Percentiles rank a stretch among this genome's conserved stretches.
Conservation (phyloP, 2,888 invertebrate genomes). For the Drosophila antonietae region DNA sequence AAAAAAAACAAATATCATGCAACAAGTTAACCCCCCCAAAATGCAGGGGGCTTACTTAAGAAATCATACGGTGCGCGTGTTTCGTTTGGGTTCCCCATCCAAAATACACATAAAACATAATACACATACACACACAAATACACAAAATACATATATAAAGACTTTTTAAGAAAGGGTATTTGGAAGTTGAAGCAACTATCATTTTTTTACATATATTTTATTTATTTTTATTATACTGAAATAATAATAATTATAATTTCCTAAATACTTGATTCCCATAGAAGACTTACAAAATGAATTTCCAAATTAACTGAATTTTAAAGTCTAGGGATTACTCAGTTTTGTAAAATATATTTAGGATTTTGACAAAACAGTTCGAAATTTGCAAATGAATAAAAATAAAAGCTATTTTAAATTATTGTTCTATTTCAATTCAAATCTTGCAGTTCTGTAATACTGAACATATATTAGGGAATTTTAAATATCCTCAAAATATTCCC, state of each 20-base stretch:
- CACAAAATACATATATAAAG: background rate
- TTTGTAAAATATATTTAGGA: too few species aligned
- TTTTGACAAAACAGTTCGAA: too few species aligned
- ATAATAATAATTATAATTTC: too few species aligned
- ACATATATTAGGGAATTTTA: too few species aligned
- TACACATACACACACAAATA: conserved; percentile 16
- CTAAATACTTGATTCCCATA: too few species aligned
- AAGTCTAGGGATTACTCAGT: too few species aligned
- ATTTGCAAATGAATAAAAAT: too few species aligned
- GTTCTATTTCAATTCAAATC: too few species aligned
- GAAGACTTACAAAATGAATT: background rate
- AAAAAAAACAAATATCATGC: conserved; percentile 31
- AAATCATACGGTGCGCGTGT: conserved; percentile 66
- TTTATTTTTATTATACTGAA: background rate
- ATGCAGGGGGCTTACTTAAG: conserved; percentile 27
- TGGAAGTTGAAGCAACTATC: background rate
- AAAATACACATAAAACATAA: conserved; percentile 25
- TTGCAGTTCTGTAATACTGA: too few species aligned
- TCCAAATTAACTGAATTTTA: background rate
- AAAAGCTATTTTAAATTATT: too few species aligned
- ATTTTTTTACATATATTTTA: background rate
- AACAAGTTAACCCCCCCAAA: conserved; percentile 29
- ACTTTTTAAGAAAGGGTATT: background rate
- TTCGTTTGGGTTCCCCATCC: conserved; percentile 58
- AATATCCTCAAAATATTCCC: too few species aligned